These are phyloP conservation scores for Anguilla anguilla DNA, from an alignment of 2,797 vertebrate species.

Conservation along the genomic window DNA sequence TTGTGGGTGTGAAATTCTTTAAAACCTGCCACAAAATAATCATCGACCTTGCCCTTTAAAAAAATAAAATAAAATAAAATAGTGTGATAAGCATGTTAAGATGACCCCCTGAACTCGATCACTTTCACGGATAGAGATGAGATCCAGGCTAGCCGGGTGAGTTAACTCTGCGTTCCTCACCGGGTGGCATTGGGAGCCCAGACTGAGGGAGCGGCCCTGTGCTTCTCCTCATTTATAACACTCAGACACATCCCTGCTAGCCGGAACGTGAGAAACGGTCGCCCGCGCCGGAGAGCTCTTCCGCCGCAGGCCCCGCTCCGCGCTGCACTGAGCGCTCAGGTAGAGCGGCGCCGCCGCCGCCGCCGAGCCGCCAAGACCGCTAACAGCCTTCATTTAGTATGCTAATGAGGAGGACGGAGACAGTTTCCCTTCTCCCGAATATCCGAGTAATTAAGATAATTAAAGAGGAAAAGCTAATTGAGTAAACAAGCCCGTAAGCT, in stretches of 20 bases:
- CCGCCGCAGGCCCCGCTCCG: background rate
- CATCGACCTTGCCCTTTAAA: background rate
- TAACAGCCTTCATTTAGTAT: constrained; percentile 49
- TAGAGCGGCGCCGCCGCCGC: background rate
- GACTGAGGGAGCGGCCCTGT: background rate
- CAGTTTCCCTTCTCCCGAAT: constrained; percentile 73
- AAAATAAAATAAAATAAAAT: background rate
- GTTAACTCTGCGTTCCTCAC: background rate
- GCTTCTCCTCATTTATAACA: background rate
- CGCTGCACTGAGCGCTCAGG: background rate
- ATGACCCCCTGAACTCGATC: background rate
- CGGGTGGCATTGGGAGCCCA: background rate
- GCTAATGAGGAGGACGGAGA: constrained; percentile 70
- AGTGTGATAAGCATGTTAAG: background rate
- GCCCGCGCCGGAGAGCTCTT: background rate
- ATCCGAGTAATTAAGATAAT: constrained; percentile 85
- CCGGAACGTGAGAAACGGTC: background rate
- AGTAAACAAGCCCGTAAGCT: constrained; percentile 92
- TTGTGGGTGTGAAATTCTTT: background rate
- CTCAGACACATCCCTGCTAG: background rate
- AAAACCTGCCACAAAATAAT: background rate
- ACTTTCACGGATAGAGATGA: background rate
- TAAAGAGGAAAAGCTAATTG: constrained; percentile 96
- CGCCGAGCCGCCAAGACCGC: constrained; percentile 2
- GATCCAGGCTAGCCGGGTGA: background rate